Evolutionary conservation across 2,797 vertebrate genomes (phyloP).

Genomic region (Sebastes taczanowskii): DNA sequence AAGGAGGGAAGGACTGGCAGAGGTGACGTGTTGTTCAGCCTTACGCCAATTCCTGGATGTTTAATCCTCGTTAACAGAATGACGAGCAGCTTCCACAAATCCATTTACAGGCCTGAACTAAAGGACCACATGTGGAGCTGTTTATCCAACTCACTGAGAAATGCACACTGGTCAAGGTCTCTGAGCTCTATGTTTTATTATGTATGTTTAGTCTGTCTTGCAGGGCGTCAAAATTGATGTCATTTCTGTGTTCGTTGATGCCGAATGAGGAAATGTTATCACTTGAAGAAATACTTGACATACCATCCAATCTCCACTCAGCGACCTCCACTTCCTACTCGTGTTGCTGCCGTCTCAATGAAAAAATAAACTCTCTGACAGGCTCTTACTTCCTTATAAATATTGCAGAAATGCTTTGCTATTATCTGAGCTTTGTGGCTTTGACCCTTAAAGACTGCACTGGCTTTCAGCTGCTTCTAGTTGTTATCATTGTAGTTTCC

Average conservation of each 20-base stretch:
- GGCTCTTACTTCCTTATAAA: conserved; percentile 21
- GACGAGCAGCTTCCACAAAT: conserved; percentile 16
- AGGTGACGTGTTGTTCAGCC: background rate
- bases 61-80: conserved; percentile 1
- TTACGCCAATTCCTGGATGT: background rate
- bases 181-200: background rate
- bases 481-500: conserved; percentile 5
- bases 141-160: background rate
- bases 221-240: background rate
- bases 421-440: conserved; percentile 8
- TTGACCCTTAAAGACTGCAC: conserved; percentile 1
- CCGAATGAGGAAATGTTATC: conserved; percentile 14
- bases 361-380: conserved; percentile 13
- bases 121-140: background rate
- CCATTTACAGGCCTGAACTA: conserved; percentile 1
- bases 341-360: background rate
- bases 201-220: conserved; percentile 20
- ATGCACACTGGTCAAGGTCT: background rate
- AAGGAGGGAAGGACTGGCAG: background rate
- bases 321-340: background rate
- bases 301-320: background rate
- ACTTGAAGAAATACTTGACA: conserved; percentile 2
- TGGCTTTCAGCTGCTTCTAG: background rate
- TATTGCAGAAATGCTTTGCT: conserved; percentile 12
- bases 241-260: background rate